These are phyloP conservation scores for Morinoia aosen DNA, from an alignment of 2,888 invertebrate species.

Conservation along the genomic window DNA sequence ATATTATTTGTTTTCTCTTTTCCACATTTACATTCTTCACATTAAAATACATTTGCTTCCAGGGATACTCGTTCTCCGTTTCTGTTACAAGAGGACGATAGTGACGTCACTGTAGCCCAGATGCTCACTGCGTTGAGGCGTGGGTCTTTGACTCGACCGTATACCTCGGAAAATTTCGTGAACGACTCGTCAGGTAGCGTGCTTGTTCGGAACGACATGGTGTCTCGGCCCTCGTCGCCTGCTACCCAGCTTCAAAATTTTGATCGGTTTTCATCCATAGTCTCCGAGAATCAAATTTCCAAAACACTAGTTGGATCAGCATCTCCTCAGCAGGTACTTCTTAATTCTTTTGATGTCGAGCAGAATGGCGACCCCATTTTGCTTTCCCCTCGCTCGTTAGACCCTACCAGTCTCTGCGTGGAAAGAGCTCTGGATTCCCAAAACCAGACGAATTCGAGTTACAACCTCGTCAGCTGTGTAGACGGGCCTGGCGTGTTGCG, in stretches of 20 bases:
- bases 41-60: neutral
- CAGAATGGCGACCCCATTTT: neutral
- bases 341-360: neutral
- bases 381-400: neutral
- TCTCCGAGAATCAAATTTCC: neutral
- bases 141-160: neutral
- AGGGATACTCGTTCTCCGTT: slow-evolving; percentile 12
- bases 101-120: slow-evolving; percentile 26
- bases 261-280: neutral
- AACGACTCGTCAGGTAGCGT: neutral
- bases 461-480: neutral
- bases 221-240: neutral
- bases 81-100: slow-evolving; percentile 5
- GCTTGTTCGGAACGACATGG: neutral
- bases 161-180: neutral
- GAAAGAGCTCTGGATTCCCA: neutral
- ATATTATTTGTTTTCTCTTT: too few species aligned
- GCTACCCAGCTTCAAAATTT: neutral
- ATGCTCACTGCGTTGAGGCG: slow-evolving; percentile 38
- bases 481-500: neutral
- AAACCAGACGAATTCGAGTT: neutral
- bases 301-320: neutral
- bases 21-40: neutral
- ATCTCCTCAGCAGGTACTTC: neutral
- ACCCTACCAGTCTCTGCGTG: neutral